These are phyloP conservation scores for Mythimna vitellina DNA, from an alignment of 2,888 invertebrate genomes.

Conservation along the genomic window DNA sequence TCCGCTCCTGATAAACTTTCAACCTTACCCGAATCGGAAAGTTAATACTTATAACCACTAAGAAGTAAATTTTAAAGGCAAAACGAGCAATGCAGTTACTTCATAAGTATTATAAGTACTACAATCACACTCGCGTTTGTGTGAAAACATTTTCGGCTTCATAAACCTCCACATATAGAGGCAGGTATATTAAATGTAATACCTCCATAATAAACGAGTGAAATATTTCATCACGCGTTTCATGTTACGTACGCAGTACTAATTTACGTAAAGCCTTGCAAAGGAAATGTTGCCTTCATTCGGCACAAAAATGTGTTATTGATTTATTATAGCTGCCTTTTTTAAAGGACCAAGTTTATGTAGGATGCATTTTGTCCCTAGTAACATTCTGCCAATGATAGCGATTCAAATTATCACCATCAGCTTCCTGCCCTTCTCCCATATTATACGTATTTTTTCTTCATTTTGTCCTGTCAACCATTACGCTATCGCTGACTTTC, in stretches of 20 bases:
- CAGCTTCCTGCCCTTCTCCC: too few relatives aligned
- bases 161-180: conserved; percentile 11
- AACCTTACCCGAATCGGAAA: not conserved
- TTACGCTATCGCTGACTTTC: too few relatives aligned
- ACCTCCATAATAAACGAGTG: conserved; percentile 26
- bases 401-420: too few relatives aligned
- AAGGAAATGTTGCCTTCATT: conserved; percentile 25
- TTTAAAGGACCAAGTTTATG: too few relatives aligned
- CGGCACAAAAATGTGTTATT: not conserved
- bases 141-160: conserved; percentile 52
- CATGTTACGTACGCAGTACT: conserved; percentile 39
- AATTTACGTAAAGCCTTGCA: conserved; percentile 38
- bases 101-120: conserved; percentile 6
- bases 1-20: not conserved
- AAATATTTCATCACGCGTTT: conserved; percentile 54
- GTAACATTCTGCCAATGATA: too few relatives aligned
- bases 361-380: too few relatives aligned
- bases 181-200: conserved; percentile 15
- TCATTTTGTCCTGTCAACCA: too few relatives aligned
- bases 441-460: too few relatives aligned
- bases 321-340: not conserved
- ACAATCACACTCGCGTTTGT: conserved; percentile 38
- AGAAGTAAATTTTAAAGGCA: not conserved
- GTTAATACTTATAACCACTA: not conserved
- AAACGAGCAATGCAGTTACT: conserved; percentile 1